A percentile compares a stretch with the other conserved stretches of the same genome.
Conservation (phyloP, 2,888 invertebrate genomes). For the Sarcophaga subvicina region DNA sequence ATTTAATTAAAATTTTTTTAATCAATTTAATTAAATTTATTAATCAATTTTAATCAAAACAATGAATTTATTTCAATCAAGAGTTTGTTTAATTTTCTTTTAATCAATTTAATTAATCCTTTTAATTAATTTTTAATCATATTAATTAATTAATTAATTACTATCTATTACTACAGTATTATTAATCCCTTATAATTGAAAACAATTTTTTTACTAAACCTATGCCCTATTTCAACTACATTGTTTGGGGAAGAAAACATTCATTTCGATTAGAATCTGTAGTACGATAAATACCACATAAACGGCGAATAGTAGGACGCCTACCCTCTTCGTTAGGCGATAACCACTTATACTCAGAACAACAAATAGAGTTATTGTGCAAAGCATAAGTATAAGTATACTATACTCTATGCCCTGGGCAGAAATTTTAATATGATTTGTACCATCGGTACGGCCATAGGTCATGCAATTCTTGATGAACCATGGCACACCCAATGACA, state of each 20-base stretch:
- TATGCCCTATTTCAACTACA: slow-evolving; percentile 50
- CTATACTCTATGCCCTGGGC: slow-evolving; percentile 92
- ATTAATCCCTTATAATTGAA: too few relatives aligned
- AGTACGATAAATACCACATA: slow-evolving; percentile 89
- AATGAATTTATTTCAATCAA: too few relatives aligned
- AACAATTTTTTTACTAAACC: background rate
- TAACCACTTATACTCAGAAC: slow-evolving; percentile 88
- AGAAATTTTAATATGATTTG: slow-evolving; percentile 83
- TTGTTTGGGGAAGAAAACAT: slow-evolving; percentile 84
- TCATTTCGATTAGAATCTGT: slow-evolving; percentile 90
- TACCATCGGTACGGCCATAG: slow-evolving; percentile 77
- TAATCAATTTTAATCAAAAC: too few relatives aligned
- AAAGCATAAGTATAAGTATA: slow-evolving; percentile 89
- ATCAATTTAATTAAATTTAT: too few relatives aligned
- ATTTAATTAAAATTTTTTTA: too few relatives aligned
- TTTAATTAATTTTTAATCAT: too few relatives aligned
- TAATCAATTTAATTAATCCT: too few relatives aligned
- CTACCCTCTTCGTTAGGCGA: slow-evolving; percentile 87
- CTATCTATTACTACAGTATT: too few relatives aligned
- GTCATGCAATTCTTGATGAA: slow-evolving; percentile 87
- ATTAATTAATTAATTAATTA: too few relatives aligned
- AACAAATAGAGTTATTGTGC: slow-evolving; percentile 87
- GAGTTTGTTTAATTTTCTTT: too few relatives aligned
- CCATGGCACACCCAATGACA: slow-evolving; percentile 93
- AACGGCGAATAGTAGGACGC: slow-evolving; percentile 85